Conservation (phyloP, 2,797 vertebrate species). For the Oreochromis mossambicus region DNA sequence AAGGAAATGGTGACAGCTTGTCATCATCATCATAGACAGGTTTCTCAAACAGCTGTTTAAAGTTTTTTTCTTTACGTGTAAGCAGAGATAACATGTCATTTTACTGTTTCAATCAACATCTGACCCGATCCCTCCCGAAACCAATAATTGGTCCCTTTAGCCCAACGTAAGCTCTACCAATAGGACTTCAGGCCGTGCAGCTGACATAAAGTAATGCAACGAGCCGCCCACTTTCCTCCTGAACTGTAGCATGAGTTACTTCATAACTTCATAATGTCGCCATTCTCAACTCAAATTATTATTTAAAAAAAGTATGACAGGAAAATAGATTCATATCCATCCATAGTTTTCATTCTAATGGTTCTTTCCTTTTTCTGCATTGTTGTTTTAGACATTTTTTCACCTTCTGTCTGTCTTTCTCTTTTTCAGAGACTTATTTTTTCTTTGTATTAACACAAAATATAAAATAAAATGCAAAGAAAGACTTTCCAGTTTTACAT, state of each 20-base stretch:
- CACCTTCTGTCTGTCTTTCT: neutral
- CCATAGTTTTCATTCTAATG: neutral
- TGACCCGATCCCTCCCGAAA: neutral
- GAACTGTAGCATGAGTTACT: neutral
- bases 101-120: neutral
- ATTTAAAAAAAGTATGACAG: neutral
- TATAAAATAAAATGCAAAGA: neutral
- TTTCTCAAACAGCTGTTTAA: neutral
- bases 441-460: neutral
- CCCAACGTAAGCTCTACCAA: slow-evolving; percentile 20
- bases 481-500: neutral
- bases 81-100: neutral
- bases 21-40: neutral
- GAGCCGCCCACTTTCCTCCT: neutral
- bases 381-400: neutral
- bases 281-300: neutral
- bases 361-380: neutral
- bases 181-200: slow-evolving; percentile 12
- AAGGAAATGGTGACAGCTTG: neutral
- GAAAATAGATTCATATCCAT: neutral
- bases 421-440: neutral
- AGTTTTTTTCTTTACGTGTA: neutral
- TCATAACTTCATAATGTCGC: neutral
- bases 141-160: neutral
- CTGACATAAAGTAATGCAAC: neutral